phyloP scores from a whole-genome alignment of 2,797 vertebrate species.

The Cacajao melanocephalus region DNA sequence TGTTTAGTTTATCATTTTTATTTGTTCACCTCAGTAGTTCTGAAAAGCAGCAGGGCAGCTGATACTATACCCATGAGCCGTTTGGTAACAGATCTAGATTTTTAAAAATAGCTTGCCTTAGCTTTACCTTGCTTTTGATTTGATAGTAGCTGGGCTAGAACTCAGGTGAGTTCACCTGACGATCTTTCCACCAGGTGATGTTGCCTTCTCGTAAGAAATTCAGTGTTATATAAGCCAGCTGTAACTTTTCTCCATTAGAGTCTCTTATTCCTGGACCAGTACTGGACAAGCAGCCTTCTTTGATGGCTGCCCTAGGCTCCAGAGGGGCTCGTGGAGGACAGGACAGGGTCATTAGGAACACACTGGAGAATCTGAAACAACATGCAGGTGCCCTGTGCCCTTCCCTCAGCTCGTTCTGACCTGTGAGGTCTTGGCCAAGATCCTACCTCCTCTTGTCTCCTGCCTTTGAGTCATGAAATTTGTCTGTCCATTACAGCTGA shows the following conservation, averaged over 20 bases:
- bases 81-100: neutral
- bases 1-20: neutral
- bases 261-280: neutral
- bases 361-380: neutral
- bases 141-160: neutral
- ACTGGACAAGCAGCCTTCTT: neutral
- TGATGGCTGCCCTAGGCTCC: neutral
- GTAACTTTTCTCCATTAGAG: neutral
- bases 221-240: neutral
- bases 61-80: neutral
- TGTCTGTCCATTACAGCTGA: conserved; percentile 85
- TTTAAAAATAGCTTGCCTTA: neutral
- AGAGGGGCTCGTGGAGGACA: neutral
- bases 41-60: neutral
- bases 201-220: neutral
- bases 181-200: neutral
- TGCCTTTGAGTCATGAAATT: neutral
- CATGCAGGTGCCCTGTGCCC: neutral
- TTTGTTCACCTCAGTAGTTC: neutral
- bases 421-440: neutral
- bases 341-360: neutral
- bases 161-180: neutral
- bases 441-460: neutral
- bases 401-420: neutral
- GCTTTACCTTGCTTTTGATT: neutral